A percentile compares a stretch with the other conserved stretches of the same genome.
phyloP scores from a whole-genome alignment of 2,797 vertebrate species.

The Vespertilio murinus region DNA sequence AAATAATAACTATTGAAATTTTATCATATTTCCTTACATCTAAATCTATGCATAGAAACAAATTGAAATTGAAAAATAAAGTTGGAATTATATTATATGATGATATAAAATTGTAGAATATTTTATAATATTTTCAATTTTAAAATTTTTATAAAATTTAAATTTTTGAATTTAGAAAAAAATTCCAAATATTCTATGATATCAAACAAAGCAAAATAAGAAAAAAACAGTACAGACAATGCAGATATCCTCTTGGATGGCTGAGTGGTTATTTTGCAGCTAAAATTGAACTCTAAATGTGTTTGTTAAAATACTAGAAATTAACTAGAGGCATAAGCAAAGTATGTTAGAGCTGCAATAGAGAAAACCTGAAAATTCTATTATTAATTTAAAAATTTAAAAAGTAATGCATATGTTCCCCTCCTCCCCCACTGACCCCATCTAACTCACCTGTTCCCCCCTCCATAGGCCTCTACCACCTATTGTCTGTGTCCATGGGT shows the following conservation, averaged over 20 bases:
- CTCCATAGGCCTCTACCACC: no score
- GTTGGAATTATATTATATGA: neutral
- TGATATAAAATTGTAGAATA: neutral
- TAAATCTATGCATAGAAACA: neutral
- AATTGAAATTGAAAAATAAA: conserved; percentile 43
- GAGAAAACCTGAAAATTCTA: conserved; percentile 74
- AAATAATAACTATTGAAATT: conserved; percentile 13
- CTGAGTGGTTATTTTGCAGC: conserved; percentile 42
- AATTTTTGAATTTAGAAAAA: no score
- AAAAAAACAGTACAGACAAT: neutral
- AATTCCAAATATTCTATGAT: no score
- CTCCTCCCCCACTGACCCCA: no score
- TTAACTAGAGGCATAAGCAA: conserved; percentile 43
- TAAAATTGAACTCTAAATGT: conserved; percentile 51
- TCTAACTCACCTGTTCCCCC: no score
- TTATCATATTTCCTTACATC: conserved; percentile 36
- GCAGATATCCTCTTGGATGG: conserved; percentile 38
- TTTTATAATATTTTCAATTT: no score
- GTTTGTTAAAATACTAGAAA: conserved; percentile 62
- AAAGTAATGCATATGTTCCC: no score
- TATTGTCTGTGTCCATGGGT: no score
- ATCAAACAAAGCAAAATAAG: neutral
- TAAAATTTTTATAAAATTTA: no score
- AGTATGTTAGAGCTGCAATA: conserved; percentile 22
- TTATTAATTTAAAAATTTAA: conserved; percentile 56